Percentiles rank a stretch among this genome's conserved stretches.
These are phyloP conservation scores for Steatornis caripensis DNA, from an alignment of 2,113 vertebrate genomes.

Conservation along the genomic window DNA sequence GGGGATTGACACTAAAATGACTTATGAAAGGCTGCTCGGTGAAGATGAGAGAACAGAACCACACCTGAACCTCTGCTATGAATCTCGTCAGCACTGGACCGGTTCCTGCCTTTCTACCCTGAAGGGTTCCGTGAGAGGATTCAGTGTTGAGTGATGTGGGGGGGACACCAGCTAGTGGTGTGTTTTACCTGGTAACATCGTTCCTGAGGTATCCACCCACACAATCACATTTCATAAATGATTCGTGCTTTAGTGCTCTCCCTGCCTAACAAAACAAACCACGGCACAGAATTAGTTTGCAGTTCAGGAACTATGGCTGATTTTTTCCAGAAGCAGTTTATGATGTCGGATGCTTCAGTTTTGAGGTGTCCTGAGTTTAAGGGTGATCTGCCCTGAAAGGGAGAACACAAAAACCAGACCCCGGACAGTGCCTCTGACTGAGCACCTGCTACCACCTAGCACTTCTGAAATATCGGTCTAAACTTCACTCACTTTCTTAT, in stretches of 20 bases:
- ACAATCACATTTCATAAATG: not conserved
- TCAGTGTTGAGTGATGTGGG: not conserved
- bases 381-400: not conserved
- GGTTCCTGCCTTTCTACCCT: not conserved
- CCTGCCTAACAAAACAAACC: conserved; percentile 10
- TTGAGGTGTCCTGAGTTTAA: not conserved
- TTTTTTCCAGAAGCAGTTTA: not conserved
- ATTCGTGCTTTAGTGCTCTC: not conserved
- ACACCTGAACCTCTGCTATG: not conserved
- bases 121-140: not conserved
- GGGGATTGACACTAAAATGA: not conserved
- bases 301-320: not conserved
- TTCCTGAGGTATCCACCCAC: not conserved
- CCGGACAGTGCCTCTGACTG: not conserved
- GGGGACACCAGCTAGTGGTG: not conserved
- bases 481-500: not conserved
- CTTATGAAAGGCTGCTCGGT: not conserved
- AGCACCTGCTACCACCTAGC: not conserved
- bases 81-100: not conserved
- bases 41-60: not conserved
- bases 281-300: not conserved
- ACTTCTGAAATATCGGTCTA: not conserved
- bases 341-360: not conserved
- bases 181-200: not conserved
- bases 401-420: not conserved